Percentiles rank a stretch among this genome's conserved stretches.
phyloP scores from a whole-genome alignment of 2,888 invertebrate species.

The Xanthia icteritia region DNA sequence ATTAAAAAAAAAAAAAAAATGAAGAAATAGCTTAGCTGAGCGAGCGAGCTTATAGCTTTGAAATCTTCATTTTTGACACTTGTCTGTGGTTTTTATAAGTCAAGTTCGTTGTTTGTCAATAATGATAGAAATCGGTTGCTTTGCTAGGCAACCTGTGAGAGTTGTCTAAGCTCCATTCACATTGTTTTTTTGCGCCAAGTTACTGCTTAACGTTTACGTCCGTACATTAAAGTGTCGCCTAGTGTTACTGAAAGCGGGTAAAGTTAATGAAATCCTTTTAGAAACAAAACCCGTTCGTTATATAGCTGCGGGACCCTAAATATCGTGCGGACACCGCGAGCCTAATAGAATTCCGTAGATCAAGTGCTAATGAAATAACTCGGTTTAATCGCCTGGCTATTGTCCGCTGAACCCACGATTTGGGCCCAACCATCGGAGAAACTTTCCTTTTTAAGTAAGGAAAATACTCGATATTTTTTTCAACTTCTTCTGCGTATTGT shows the following conservation, averaged over 20 bases:
- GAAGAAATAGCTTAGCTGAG: too few species aligned
- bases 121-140: neutral
- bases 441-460: slow-evolving; percentile 25
- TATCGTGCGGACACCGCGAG: slow-evolving; percentile 60
- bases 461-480: slow-evolving; percentile 3
- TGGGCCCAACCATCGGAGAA: slow-evolving; percentile 45
- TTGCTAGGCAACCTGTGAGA: neutral
- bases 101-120: neutral
- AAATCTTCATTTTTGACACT: neutral
- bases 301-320: slow-evolving; percentile 58
- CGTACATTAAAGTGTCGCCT: neutral
- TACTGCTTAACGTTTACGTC: neutral
- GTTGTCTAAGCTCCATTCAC: neutral
- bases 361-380: slow-evolving; percentile 81
- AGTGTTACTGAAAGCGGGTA: neutral
- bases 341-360: slow-evolving; percentile 74
- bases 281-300: slow-evolving; percentile 35
- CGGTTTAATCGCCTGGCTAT: slow-evolving; percentile 75
- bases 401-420: slow-evolving; percentile 66
- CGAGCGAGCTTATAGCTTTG: too few species aligned
- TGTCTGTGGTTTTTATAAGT: neutral
- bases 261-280: slow-evolving; percentile 48
- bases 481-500: neutral
- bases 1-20: too few species aligned
- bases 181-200: neutral